Evolutionary conservation across 2,113 vertebrate species (phyloP).

Genomic region (Sander lucioperca): DNA sequence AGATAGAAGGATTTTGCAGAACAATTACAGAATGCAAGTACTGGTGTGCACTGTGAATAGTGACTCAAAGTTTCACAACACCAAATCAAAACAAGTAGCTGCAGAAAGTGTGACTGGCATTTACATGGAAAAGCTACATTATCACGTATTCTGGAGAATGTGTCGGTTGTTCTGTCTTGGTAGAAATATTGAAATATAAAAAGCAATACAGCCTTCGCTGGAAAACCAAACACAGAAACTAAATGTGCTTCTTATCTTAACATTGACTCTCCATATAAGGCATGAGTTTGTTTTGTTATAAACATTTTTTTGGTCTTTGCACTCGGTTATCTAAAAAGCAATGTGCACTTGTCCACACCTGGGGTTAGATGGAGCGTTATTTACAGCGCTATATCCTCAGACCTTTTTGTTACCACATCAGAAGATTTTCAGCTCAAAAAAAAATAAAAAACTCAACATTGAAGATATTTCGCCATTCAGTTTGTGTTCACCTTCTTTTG

Average conservation of each 20-base stretch:
- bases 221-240: constrained; percentile 77
- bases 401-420: constrained; percentile 73
- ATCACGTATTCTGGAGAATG: constrained; percentile 67
- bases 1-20: constrained; percentile 62
- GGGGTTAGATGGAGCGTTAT: constrained; percentile 84
- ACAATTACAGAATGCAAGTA: constrained; percentile 66
- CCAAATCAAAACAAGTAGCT: constrained; percentile 68
- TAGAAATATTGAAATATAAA: constrained; percentile 80
- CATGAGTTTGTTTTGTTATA: constrained; percentile 83
- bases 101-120: constrained; percentile 71
- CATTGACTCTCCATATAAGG: constrained; percentile 86
- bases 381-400: constrained; percentile 82
- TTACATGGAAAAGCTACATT: constrained; percentile 74
- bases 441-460: constrained; percentile 65
- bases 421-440: constrained; percentile 62
- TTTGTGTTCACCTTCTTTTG: constrained; percentile 74
- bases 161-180: constrained; percentile 69
- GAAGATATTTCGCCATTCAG: constrained; percentile 71
- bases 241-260: constrained; percentile 87
- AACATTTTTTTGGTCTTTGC: constrained; percentile 83
- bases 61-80: constrained; percentile 70
- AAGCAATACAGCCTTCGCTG: constrained; percentile 72
- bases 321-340: constrained; percentile 83
- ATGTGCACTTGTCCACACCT: constrained; percentile 83
- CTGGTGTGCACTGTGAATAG: constrained; percentile 63